Evolutionary conservation across 2,797 vertebrate genomes (phyloP).

Genomic region (Setipinna tenuifilis): DNA sequence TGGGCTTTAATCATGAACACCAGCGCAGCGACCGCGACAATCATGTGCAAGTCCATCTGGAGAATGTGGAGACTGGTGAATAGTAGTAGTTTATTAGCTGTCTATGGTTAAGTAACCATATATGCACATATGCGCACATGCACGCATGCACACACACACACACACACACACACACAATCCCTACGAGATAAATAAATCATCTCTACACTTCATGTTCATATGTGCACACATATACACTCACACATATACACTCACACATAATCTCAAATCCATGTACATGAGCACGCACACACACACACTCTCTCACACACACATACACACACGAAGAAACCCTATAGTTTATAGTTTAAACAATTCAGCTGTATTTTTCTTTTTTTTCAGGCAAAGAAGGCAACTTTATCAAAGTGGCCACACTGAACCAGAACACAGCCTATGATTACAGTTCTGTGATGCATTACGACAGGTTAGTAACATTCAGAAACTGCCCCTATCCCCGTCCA

Average conservation of each 20-base stretch:
- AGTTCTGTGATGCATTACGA: not conserved
- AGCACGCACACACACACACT: not conserved
- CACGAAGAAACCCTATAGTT: not conserved
- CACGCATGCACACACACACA: not conserved
- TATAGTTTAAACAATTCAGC: not conserved
- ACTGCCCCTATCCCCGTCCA: not conserved
- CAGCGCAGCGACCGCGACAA: not conserved
- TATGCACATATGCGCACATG: not conserved
- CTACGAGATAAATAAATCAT: too few species aligned
- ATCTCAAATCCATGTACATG: too few species aligned
- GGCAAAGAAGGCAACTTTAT: not conserved
- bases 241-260: too few species aligned
- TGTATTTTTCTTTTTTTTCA: not conserved
- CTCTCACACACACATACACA: not conserved
- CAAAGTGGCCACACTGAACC: not conserved
- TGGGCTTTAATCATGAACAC: not conserved
- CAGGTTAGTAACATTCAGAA: not conserved
- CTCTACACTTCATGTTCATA: too few species aligned
- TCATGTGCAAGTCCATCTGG: not conserved
- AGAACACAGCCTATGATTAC: not conserved
- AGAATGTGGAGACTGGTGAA: not conserved
- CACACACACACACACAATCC: too few species aligned
- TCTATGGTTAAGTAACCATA: too few species aligned
- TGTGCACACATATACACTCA: too few species aligned
- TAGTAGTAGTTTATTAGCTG: not conserved